Evolutionary conservation across 2,113 vertebrate species (phyloP).

Genomic region (Puntigrus tetrazona): DNA sequence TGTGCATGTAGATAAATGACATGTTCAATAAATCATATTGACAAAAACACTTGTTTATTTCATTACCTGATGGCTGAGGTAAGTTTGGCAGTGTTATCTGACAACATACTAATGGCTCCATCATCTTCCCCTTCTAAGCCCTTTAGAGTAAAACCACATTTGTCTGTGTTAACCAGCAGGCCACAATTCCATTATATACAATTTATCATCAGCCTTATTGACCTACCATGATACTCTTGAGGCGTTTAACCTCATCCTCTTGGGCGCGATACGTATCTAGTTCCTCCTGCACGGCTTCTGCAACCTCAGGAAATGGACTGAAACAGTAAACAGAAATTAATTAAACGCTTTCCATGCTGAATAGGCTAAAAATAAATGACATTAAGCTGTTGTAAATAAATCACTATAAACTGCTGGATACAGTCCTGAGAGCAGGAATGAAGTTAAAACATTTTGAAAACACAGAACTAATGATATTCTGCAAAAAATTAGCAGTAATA

Average conservation of each 20-base stretch:
- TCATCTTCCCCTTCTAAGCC: constrained; percentile 97
- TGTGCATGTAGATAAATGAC: background rate
- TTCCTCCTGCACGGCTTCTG: constrained; percentile 95
- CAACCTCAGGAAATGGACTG: constrained; percentile 97
- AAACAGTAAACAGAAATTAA: constrained; percentile 21
- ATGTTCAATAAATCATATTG: background rate
- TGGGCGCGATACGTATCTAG: constrained; percentile 92
- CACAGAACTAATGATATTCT: background rate
- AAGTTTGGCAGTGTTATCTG: constrained; percentile 97
- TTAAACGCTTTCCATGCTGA: background rate
- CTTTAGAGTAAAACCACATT: constrained; percentile 67
- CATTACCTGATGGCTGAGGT: constrained; percentile 94
- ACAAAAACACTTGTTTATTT: background rate
- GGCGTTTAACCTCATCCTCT: constrained; percentile 95
- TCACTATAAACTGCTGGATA: background rate
- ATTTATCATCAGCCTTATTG: background rate
- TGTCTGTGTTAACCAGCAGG: background rate
- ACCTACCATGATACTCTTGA: constrained; percentile 97
- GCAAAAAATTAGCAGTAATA: background rate
- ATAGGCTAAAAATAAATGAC: background rate
- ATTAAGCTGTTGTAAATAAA: background rate
- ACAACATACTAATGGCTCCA: constrained; percentile 98
- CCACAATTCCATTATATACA: background rate
- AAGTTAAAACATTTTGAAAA: background rate
- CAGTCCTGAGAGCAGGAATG: background rate